phyloP scores from a whole-genome alignment of 2,797 vertebrate genomes.

The Iguana delicatissima region DNA sequence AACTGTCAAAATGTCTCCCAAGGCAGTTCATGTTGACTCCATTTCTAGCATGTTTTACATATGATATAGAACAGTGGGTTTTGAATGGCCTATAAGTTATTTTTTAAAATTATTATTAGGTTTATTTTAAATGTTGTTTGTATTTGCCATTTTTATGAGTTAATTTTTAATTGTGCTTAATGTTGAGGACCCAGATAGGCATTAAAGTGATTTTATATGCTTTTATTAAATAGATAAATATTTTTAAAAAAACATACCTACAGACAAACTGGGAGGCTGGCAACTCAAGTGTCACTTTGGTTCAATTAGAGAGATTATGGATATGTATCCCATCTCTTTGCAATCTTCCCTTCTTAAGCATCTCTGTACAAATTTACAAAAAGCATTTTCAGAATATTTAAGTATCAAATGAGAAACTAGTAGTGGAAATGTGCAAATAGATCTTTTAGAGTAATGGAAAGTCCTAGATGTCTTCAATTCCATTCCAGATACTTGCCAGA shows the following conservation, averaged over 20 bases:
- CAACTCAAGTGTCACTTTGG: background rate
- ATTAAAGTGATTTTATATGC: background rate
- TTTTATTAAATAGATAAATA: background rate
- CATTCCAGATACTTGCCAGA: constrained; percentile 45
- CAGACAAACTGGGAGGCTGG: background rate
- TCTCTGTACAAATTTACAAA: background rate
- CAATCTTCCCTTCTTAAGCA: background rate
- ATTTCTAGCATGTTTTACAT: background rate
- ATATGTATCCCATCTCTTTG: constrained; percentile 8
- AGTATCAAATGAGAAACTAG: constrained; percentile 15
- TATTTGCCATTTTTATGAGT: too few species aligned
- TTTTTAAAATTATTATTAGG: too few species aligned
- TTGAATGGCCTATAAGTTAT: too few species aligned
- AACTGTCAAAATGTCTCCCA: too few species aligned
- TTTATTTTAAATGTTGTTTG: too few species aligned
- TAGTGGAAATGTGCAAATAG: constrained; percentile 13
- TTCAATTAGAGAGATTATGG: constrained; percentile 11
- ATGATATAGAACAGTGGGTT: too few species aligned
- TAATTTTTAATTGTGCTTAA: too few species aligned
- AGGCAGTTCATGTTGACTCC: background rate
- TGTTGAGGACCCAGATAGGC: too few species aligned
- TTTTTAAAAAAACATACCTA: background rate
- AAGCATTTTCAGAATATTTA: constrained; percentile 40
- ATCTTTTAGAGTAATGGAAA: constrained; percentile 51
- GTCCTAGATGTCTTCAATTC: constrained; percentile 28